Base-by-base conservation (phyloP, 2,888 invertebrate species). In the Listrodromus nycthemerus region DNA sequence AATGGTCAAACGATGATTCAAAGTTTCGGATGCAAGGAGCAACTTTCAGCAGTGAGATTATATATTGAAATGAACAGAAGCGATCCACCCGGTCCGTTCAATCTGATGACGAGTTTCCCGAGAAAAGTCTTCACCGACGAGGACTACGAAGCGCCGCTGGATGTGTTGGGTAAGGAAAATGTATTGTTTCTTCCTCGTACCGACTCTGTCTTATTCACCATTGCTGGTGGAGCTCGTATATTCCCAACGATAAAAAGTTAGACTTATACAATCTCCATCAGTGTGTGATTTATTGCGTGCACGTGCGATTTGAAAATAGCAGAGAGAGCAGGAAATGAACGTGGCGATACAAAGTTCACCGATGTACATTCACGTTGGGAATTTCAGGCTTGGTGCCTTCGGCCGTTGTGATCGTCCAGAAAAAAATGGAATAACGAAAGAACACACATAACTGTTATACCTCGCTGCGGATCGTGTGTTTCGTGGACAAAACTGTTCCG, bases 41-140 rank as follows among this genome's bases (percentile, higher is more conserved):
- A 97, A 83, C 94, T 99, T 8, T 97, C 98, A 0, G 98, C 98
- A 10, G 99, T 99, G 41, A 95, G 98, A 91, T 94, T 98, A 55
- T 99, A 96, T 94, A 95, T 99, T 69, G 96, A 98, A 94, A 95
- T 98, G 94, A 97, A 98, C 90, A 95, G 97, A 73, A 96, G 96
- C 58, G 96, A 97, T 89, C 95, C 95, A 10, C 94, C 94, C 0
- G 95, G 94, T 63, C 94, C 95, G 5, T 98, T 99, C 94, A 96
- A 96, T 76, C 94, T 99, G 87, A 98, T 99, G 97, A 98, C 98
- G 2, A 96, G 96, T 90, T 99, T 98, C 94, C 99, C 99, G 7
- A 96, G 96, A 90, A 98, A 97, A 94, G 95, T 98, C 73, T 99
- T 98, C 92, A 94, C 95, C 0, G 95, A 94, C 13, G 98, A 98